These are phyloP conservation scores for Hedya salicella DNA, from an alignment of 2,888 invertebrate genomes.

Conservation along the genomic window DNA sequence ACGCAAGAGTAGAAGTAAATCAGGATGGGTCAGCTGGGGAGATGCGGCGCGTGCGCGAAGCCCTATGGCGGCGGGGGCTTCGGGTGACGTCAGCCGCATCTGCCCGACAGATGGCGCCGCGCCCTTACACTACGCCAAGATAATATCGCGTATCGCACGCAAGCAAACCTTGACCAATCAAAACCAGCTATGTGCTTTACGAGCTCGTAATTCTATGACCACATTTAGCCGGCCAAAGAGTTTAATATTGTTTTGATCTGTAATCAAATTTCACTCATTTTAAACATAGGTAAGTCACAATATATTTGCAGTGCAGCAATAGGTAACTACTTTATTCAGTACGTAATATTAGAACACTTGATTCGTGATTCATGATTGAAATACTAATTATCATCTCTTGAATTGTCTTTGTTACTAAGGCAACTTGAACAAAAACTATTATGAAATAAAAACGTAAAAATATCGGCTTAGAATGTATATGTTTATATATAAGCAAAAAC, in stretches of 20 bases:
- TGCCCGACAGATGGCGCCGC: conserved; percentile 81
- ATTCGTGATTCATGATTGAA: not conserved
- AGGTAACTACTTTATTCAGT: too few relatives aligned
- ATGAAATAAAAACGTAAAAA: too few relatives aligned
- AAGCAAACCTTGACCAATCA: conserved; percentile 53
- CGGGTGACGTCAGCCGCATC: conserved; percentile 83
- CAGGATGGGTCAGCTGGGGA: conserved; percentile 77
- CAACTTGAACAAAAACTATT: too few relatives aligned
- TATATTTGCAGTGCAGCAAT: too few relatives aligned
- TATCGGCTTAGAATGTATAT: too few relatives aligned
- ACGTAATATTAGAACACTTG: not conserved
- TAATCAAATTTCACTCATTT: not conserved
- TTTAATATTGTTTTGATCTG: not conserved
- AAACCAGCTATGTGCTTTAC: conserved; percentile 39
- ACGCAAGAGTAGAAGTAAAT: conserved; percentile 60
- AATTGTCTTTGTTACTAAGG: too few relatives aligned
- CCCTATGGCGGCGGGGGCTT: conserved; percentile 68
- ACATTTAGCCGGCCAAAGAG: not conserved
- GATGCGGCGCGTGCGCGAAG: conserved; percentile 69
- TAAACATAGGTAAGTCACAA: too few relatives aligned
- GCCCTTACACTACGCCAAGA: conserved; percentile 63
- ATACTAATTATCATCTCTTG: not conserved
- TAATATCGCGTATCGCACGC: conserved; percentile 81
- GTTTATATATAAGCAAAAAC: too few relatives aligned
- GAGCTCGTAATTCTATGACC: not conserved